These are phyloP conservation scores for Falco peregrinus DNA, from an alignment of 2,797 vertebrate species.

Conservation along the genomic window DNA sequence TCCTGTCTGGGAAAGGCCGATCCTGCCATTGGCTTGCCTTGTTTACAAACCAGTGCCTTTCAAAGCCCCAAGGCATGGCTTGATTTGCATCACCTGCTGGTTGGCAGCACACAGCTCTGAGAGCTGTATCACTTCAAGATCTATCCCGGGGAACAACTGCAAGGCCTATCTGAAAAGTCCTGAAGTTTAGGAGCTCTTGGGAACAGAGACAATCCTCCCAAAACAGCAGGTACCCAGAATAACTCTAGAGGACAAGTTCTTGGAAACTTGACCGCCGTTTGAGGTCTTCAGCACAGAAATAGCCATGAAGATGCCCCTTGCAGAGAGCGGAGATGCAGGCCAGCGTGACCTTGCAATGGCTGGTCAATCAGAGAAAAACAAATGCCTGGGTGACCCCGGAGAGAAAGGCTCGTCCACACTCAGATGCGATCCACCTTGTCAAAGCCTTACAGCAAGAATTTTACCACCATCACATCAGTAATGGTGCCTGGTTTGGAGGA, in stretches of 20 bases:
- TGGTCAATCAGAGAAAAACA: neutral
- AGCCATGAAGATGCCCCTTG: neutral
- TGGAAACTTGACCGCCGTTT: neutral
- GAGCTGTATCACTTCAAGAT: neutral
- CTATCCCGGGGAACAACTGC: neutral
- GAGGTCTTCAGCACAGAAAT: neutral
- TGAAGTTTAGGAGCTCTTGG: neutral
- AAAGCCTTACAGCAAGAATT: neutral
- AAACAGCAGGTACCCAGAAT: neutral
- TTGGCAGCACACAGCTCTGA: neutral
- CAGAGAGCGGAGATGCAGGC: neutral
- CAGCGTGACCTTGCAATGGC: neutral
- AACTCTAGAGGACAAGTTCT: neutral
- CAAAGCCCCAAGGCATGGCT: neutral
- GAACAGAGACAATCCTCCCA: neutral
- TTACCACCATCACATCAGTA: neutral
- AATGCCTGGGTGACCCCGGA: neutral
- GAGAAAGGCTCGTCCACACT: neutral
- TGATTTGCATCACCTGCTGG: neutral
- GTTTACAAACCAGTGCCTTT: neutral
- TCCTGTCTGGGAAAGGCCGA: neutral
- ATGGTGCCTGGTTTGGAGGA: too few species aligned
- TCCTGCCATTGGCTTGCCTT: neutral
- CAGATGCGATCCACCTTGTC: neutral
- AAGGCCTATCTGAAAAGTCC: neutral